Evolutionary conservation across 2,888 invertebrate species (phyloP).

Genomic region (Ophion ellenae): DNA sequence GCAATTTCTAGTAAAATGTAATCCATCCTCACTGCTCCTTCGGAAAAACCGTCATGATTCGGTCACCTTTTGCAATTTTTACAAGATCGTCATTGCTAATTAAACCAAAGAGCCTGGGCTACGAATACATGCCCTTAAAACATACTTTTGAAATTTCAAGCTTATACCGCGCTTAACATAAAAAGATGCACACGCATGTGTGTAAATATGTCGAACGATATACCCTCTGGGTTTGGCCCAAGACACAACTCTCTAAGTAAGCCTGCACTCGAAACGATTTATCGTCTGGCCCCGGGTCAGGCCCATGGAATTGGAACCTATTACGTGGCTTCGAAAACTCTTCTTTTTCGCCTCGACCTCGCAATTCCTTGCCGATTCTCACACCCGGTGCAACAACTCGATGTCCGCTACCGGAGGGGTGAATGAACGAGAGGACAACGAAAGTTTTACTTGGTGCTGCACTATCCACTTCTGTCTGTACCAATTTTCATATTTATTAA

Average conservation of each 20-base stretch:
- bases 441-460: no score
- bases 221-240: conserved; percentile 20
- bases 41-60: no score
- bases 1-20: no score
- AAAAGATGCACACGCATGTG: neutral
- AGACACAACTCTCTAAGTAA: conserved; percentile 76
- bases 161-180: conserved; percentile 72
- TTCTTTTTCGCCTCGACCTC: conserved; percentile 22
- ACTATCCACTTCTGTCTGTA: no score
- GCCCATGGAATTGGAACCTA: conserved; percentile 77
- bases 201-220: conserved; percentile 40
- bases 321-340: conserved; percentile 72
- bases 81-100: no score
- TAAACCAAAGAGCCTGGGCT: no score
- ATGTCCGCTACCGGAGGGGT: neutral
- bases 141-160: conserved; percentile 62
- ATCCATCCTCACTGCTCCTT: no score
- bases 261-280: conserved; percentile 76
- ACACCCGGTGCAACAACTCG: conserved; percentile 6
- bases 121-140: conserved; percentile 58
- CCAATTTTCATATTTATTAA: no score
- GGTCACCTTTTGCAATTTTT: no score
- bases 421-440: neutral
- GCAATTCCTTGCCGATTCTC: conserved; percentile 16
- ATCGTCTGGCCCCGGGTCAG: conserved; percentile 78